phyloP scores from a whole-genome alignment of 2,797 vertebrate species.

The Smutsia gigantea region DNA sequence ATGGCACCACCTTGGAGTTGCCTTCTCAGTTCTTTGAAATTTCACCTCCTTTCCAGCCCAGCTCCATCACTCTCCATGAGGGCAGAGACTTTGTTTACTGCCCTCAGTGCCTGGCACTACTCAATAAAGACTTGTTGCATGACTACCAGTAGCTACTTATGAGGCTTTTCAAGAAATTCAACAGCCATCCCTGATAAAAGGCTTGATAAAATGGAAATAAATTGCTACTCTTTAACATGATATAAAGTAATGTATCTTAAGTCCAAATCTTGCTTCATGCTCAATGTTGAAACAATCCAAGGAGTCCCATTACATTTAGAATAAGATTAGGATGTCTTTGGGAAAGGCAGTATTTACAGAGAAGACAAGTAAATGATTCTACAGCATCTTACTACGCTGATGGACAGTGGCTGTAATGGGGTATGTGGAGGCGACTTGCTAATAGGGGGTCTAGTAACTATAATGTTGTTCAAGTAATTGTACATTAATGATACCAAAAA shows the following conservation, averaged over 20 bases:
- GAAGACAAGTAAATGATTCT: no score
- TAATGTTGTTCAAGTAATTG: no score
- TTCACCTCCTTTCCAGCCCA: background rate
- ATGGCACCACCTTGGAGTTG: background rate
- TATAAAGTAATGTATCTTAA: slow-evolving; percentile 31
- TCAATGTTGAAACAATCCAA: slow-evolving; percentile 58
- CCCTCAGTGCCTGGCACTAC: background rate
- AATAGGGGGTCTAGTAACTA: no score
- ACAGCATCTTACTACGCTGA: no score
- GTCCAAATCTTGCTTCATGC: slow-evolving; percentile 53
- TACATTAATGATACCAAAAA: no score
- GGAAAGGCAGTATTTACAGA: no score
- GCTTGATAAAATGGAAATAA: slow-evolving; percentile 59
- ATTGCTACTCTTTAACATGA: slow-evolving; percentile 57
- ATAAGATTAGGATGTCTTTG: slow-evolving; percentile 9
- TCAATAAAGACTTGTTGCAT: slow-evolving; percentile 31
- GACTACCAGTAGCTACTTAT: background rate
- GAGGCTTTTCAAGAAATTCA: slow-evolving; percentile 53
- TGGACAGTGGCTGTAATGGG: no score
- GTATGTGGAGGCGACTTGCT: no score
- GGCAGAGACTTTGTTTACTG: background rate
- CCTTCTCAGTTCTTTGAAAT: background rate
- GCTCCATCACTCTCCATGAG: background rate
- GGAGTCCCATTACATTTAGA: slow-evolving; percentile 49
- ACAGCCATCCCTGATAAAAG: slow-evolving; percentile 37